phyloP scores from a whole-genome alignment of 2,113 vertebrate species.

The Thomomys bottae region DNA sequence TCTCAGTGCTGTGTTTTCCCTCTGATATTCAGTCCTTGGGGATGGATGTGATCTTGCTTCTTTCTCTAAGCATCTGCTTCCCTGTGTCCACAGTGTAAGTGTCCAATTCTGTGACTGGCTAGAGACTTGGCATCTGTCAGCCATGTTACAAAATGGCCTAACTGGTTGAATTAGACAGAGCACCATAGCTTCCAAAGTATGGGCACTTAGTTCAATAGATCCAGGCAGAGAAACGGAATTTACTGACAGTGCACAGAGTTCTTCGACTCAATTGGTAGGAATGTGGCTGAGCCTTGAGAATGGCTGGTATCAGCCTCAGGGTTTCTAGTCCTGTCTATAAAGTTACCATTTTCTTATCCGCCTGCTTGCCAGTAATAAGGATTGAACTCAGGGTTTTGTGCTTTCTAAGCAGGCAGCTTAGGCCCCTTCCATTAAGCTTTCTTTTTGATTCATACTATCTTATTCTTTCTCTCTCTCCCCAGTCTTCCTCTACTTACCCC shows the following conservation, averaged over 20 bases:
- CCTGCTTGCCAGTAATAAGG: too few relatives aligned
- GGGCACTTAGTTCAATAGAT: background rate
- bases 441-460: too few relatives aligned
- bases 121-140: background rate
- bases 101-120: background rate
- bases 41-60: background rate
- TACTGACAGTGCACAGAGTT: background rate
- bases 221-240: background rate
- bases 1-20: background rate
- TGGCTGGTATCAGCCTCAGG: too few relatives aligned
- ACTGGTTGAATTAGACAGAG: background rate
- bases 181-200: background rate
- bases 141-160: background rate
- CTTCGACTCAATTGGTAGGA: background rate
- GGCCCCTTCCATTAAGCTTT: too few relatives aligned
- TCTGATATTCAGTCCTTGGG: background rate
- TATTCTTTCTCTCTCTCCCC: too few relatives aligned
- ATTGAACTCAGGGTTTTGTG: too few relatives aligned
- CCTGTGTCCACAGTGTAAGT: background rate
- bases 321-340: background rate
- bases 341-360: background rate
- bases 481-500: background rate
- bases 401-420: too few relatives aligned
- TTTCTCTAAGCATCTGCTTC: background rate
- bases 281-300: background rate